A percentile compares a stretch with the other conserved stretches of the same genome.
These are phyloP conservation scores for Promerops cafer DNA, from an alignment of 2,113 vertebrate species.

Conservation along the genomic window DNA sequence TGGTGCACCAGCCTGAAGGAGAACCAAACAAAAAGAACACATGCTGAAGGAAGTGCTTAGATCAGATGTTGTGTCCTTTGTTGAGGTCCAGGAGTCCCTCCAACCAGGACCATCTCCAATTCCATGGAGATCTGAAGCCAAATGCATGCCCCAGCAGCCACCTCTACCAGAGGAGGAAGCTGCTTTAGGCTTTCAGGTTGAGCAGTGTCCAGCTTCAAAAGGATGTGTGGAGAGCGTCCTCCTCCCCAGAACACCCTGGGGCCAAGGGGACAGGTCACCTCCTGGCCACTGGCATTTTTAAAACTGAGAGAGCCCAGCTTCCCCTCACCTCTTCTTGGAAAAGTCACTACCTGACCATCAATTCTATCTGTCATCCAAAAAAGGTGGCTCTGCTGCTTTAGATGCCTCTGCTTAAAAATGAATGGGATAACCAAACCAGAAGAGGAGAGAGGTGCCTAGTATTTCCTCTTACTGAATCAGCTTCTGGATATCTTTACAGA, in stretches of 20 bases:
- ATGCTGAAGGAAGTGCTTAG: background rate
- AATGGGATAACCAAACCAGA: background rate
- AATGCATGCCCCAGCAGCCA: fast-evolving
- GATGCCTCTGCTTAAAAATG: background rate
- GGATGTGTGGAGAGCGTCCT: no score
- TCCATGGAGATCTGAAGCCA: background rate
- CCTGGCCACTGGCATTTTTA: background rate
- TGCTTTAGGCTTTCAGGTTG: background rate
- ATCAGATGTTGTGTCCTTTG: fast-evolving
- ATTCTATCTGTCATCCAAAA: background rate
- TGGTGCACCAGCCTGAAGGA: background rate
- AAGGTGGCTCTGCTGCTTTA: background rate
- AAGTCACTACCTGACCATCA: background rate
- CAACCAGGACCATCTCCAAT: background rate
- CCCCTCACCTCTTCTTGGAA: background rate
- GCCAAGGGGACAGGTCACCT: background rate
- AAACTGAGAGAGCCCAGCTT: background rate
- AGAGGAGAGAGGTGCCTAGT: background rate
- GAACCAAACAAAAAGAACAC: background rate
- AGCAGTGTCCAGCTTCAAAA: background rate
- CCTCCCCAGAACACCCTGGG: background rate
- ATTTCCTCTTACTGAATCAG: background rate
- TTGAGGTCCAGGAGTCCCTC: fast-evolving
- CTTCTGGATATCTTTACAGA: background rate
- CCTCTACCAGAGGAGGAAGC: background rate